Base-by-base conservation (phyloP, 1,140 invertebrate genomes). In the Arion vulgaris region DNA sequence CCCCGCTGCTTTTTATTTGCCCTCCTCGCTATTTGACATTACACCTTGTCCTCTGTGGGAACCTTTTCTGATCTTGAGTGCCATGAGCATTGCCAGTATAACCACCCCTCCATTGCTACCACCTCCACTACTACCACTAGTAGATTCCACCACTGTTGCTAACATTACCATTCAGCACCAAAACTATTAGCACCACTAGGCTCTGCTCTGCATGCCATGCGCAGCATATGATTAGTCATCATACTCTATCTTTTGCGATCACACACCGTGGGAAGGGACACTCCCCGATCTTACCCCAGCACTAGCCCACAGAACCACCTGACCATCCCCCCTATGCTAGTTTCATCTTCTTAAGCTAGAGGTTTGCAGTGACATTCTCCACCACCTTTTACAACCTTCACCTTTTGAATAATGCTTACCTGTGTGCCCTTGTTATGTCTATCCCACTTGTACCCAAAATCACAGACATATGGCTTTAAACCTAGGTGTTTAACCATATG, bases 401-500 rank as follows among this genome's bases (percentile, higher is more conserved):
- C 82, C 84, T 39, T 83, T 85, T 49, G 80, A 75, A 32, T 81
- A 81, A 69, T 83, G 81, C 74, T 85, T 85, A 36, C 19, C 81
- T 28, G 68, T 85, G 81, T 17, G 79, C 78, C 13, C 84, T 57
- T 0, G 57, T 87, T 87, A 57, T 83, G 80, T 19, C 77, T 82
- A 53, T 84, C 84, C 13, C 83, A 80, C 0, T 84, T 85, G 75
- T 84, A 87, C 28, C 81, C 84, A 62, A 85, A 68, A 53, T 88
- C 83, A 75, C 88, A 89, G 19, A 83, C 53, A 71, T 86, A 89
- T 41, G 87, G 87, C 71, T 88, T 88, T 57, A 87, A 76, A 17
- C 86, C 87, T 26, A 85, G 83, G 68, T 89, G 88, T 74, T 86
- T 89, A 17, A 87, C 38, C 71, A 89, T 84, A 76, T 89, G 88